phyloP scores from a whole-genome alignment of 2,797 vertebrate genomes.

The Garrulus glandarius region DNA sequence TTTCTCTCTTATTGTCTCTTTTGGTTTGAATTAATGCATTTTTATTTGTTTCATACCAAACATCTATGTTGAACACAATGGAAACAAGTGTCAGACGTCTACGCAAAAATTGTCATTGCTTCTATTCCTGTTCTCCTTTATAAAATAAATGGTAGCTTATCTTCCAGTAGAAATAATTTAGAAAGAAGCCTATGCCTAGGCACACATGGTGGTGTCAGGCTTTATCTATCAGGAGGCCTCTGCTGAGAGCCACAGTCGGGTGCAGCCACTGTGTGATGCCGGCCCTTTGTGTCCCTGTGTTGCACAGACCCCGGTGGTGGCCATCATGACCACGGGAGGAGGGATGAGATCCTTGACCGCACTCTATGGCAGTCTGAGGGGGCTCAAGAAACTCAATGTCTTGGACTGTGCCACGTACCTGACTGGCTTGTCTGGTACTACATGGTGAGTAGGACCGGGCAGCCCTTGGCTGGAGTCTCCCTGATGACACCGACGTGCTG shows the following conservation, averaged over 20 bases:
- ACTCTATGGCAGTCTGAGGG: slow-evolving; percentile 79
- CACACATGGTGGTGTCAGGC: rapidly evolving
- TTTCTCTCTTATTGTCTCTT: background rate
- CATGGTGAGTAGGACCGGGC: slow-evolving; percentile 76
- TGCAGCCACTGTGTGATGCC: rapidly evolving
- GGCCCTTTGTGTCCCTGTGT: background rate
- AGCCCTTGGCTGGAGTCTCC: background rate
- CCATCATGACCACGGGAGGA: slow-evolving; percentile 86
- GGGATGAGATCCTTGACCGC: slow-evolving; percentile 83
- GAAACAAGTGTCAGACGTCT: background rate
- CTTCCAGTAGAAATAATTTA: background rate
- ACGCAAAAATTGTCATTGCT: background rate
- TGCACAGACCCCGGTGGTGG: slow-evolving; percentile 79
- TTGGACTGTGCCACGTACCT: slow-evolving; percentile 82
- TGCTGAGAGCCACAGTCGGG: background rate
- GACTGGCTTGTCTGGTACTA: slow-evolving; percentile 85
- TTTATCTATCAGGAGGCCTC: background rate
- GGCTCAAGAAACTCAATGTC: slow-evolving; percentile 78
- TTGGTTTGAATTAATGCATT: background rate
- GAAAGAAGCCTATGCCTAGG: background rate
- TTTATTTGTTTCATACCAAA: background rate
- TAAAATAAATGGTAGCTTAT: background rate
- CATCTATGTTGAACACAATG: background rate
- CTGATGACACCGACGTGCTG: rapidly evolving
- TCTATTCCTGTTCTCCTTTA: background rate